phyloP scores from a whole-genome alignment of 2,888 invertebrate genomes.

The Patella ulyssiponensis region DNA sequence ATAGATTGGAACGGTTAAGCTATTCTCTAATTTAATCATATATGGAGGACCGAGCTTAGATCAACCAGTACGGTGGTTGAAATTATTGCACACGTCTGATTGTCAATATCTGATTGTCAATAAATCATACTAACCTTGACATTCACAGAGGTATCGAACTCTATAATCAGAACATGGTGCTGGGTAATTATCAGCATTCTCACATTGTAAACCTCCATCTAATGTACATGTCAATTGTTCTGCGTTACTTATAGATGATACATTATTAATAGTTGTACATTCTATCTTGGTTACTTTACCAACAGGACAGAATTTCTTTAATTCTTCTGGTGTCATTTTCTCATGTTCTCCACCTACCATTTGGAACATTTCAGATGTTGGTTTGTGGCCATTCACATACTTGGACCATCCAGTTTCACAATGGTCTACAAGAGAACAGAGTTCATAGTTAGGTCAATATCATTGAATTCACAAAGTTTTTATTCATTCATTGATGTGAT shows the following conservation, averaged over 20 bases:
- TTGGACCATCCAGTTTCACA: conserved; percentile 6
- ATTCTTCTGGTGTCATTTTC: conserved; percentile 20
- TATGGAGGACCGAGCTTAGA: too few species aligned
- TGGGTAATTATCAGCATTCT: conserved; percentile 52
- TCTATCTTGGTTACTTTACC: conserved; percentile 40
- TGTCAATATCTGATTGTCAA: too few species aligned
- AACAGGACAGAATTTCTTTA: conserved; percentile 12
- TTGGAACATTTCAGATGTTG: conserved; percentile 5
- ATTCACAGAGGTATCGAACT: conserved; percentile 71
- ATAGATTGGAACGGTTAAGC: too few species aligned
- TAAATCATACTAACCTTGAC: conserved; percentile 61
- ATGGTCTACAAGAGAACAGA: neutral
- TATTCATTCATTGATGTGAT: too few species aligned
- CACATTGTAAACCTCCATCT: conserved; percentile 82
- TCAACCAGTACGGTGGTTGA: too few species aligned
- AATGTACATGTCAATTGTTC: conserved; percentile 70
- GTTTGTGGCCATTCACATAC: conserved; percentile 12
- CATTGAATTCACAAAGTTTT: too few species aligned
- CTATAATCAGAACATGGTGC: conserved; percentile 58
- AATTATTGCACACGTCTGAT: too few species aligned
- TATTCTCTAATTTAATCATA: too few species aligned
- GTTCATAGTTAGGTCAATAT: neutral
- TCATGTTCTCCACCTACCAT: conserved; percentile 18
- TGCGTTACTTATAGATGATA: conserved; percentile 42
- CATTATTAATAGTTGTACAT: conserved; percentile 49